Base-by-base conservation (phyloP, 2,797 vertebrate species). In the Catharus ustulatus region DNA sequence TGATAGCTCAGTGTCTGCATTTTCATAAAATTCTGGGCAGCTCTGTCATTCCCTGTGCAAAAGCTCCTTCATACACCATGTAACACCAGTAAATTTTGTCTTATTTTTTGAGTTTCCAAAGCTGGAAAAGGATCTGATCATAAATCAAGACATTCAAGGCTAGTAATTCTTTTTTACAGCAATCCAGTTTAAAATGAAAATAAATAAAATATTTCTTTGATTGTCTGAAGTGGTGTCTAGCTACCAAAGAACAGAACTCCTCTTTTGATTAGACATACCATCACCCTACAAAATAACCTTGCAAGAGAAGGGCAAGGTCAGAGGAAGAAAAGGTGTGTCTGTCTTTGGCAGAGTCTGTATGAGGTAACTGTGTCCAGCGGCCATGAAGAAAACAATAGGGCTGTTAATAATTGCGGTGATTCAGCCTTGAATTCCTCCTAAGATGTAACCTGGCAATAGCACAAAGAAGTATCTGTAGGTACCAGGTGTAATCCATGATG, bases 21-120 rank as follows among this genome's bases (percentile, higher is more conserved):
- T 92, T 95, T 94, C 69, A 76, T 77, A 95, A 94, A 87, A 87
- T 90, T 79, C 42, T 59, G 93, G 54, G 74, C 49, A 94, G 36
- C 17, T 45, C 61, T 59, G 32, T 43, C 64, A 84, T 80, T 84
- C 52, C 24, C 32, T 64, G 66, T 73, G 51, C 57, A 92, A 94
- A 55, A 63, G 6, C 14, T 95, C 15, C 30, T 36, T 77, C 63
- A 68, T 30, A 57, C 16, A 68, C 3, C 20, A 23, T 59, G 24
- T n/a, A 7, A 17, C 12, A 10, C 54, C n/a, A 22, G 46, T 82
- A 93, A 94, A 88, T 81, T 79, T 85, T 77, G 42, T 71, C 58
- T 84, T 48, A 42, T 13, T 91, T 78, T 36, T 76, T 66, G 10
- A 84, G 61, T 62, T 90, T 91, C 27, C 58, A 73, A 69, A 85